phyloP scores from a whole-genome alignment of 2,113 vertebrate species.

The Hyaena hyaena region DNA sequence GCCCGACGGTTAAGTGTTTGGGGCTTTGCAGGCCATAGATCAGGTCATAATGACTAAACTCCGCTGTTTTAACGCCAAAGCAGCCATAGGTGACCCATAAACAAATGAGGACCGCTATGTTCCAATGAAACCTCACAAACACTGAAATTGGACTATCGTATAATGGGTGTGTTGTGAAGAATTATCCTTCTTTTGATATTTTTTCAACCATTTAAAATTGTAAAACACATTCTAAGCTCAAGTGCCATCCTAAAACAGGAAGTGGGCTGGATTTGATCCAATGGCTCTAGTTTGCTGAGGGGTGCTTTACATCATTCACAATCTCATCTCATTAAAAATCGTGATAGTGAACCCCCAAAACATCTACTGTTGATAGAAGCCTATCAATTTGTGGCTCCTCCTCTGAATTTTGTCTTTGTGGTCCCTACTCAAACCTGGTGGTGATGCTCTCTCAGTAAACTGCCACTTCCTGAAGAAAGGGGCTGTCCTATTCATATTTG shows the following conservation, averaged over 20 bases:
- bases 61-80: not conserved
- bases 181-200: not conserved
- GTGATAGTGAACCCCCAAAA: not conserved
- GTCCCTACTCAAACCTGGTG: not conserved
- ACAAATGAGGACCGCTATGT: not conserved
- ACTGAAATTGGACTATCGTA: not conserved
- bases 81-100: not conserved
- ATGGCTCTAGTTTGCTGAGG: not conserved
- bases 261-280: not conserved
- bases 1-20: not conserved
- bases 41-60: not conserved
- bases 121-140: not conserved
- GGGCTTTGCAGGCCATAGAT: not conserved
- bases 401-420: not conserved
- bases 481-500: rapidly evolving
- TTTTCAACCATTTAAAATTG: not conserved
- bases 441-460: not conserved
- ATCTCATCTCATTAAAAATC: not conserved
- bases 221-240: not conserved
- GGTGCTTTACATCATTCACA: not conserved
- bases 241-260: not conserved
- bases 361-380: rapidly evolving
- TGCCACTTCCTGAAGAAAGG: no score
- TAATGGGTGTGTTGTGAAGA: not conserved
- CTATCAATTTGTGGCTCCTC: no score